Base-by-base conservation (phyloP, 1,140 invertebrate genomes). In the Adelges cooleyi region DNA sequence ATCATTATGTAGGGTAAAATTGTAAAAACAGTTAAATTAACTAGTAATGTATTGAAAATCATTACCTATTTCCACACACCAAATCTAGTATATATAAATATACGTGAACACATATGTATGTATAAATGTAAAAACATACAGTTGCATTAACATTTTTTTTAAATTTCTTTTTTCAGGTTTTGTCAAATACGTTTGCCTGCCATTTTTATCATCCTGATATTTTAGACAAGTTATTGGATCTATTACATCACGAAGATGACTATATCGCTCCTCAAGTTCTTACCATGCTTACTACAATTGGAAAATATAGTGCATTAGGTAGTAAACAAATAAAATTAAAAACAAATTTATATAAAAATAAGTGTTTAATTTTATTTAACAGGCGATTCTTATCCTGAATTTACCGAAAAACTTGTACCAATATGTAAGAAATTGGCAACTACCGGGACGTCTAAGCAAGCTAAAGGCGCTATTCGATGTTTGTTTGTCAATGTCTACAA, bases 401-500 rank as follows among this genome's bases (percentile, higher is more conserved):
- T 88, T 42, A 84, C 87, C 75, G 81, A 85, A 23, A 78, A 78
- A 65, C 75, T 98, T 72, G 84, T 89, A 22, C 87, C 89, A 2
- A 82, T 92, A 40, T 92, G 94, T 72, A 89, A 90, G 71, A 84
- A 86, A 25, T 88, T 94, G 73, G 86, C 89, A 0, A 84, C 89
- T 70, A 83, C 84, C 23, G 94, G 93, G 4, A 92, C 90, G 2
- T 85, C 90, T 0, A 95, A 95, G 76, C 93, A 98, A 77, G 92
- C 93, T 1, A 98, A 98, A 76, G 92, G 96, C 72, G 92, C 94
- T 5, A 86, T 98, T 29, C 82, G 90, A 67, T 97, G 94, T 77
- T 83, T 98, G 42, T 91, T 83, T 72, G 85, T 89, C 9, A 92
- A 94, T 75, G 87, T 90, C 72, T 84, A 84, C 15, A 82, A 86